Conservation (phyloP, 2,797 vertebrate species). For the Argentina silus region DNA sequence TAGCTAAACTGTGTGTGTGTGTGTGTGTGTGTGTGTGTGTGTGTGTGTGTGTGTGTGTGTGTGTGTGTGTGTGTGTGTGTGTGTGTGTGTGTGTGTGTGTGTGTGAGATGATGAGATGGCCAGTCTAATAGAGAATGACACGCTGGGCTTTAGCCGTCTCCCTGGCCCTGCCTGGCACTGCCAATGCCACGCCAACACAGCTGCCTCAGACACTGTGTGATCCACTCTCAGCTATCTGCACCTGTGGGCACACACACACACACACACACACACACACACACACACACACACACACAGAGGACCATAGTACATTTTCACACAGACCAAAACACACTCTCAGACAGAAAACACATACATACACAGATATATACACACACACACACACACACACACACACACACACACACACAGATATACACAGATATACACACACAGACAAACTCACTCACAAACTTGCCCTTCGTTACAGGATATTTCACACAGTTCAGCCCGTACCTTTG, state of each 20-base stretch:
- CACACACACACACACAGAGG: constrained; percentile 1
- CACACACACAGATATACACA: constrained; percentile 13
- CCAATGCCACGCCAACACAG: constrained; percentile 69
- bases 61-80: not conserved
- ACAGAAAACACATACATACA: too few relatives aligned
- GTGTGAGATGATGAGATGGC: not conserved
- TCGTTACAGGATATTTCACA: too few relatives aligned
- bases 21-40: constrained; percentile 6
- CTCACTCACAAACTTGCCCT: too few relatives aligned
- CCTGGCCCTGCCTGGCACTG: constrained; percentile 67
- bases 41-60: not conserved
- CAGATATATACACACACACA: constrained; percentile 10
- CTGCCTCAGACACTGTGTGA: constrained; percentile 79
- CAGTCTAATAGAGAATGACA: constrained; percentile 56
- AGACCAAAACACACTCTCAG: too few relatives aligned
- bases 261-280: constrained; percentile 13
- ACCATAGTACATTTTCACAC: too few relatives aligned
- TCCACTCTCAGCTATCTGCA: constrained; percentile 75
- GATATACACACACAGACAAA: too few relatives aligned
- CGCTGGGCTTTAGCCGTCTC: constrained; percentile 60
- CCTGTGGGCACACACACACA: constrained; percentile 66
- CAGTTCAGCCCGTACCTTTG: constrained; percentile 36
- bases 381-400: not conserved
- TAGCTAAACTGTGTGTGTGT: constrained; percentile 7
- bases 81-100: not conserved